Evolutionary conservation across 2,888 invertebrate genomes (phyloP), one percentile per base, ranked within the genome.

Genomic region (Eupithecia dodoneata): DNA sequence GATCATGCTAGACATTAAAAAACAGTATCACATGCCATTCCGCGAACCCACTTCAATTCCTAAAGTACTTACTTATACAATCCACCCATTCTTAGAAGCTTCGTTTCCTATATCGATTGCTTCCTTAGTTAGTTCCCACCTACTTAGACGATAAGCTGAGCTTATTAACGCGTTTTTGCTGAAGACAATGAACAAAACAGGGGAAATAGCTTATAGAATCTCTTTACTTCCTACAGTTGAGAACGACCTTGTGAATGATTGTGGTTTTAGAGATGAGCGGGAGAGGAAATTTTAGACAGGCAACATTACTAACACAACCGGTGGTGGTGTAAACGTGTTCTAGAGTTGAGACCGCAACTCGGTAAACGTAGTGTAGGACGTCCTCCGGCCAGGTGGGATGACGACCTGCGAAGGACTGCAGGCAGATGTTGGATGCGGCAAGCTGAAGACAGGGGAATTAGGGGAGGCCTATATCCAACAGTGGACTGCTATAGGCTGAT

Each of bases 101-200:
- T 69, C 47, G 44, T 74, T 76, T n/a, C 71, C 73, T 30, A 30
- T 76, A 76, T 76, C 76, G 45, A 71, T 74, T 71, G 65, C 76
- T 76, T 76, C 76, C 76, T 76, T 66, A 67, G 42, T 65, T 15
- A 59, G 73, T 71, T 76, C 73, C 71, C 73, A 76, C 70, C 63
- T 49, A 66, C 72, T 45, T 63, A 13, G 13, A 47, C 10, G 49
- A 15, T 72, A 45, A 72, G 59, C 72, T 63, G 12, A 63, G 63
- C 18, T 59, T 59, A 59, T 59, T 18, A 59, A 12, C 63, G 18
- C 42, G 49, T 77, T 77, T 77, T 77, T 77, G 15, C 72, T 30
- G 44, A 49, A 77, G 30, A 77, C 77, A 77, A 72, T 77, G 72
- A 18, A 72, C 67, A 71, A 76, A 63, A 30, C 65, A 42, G n/a